Base-by-base conservation (phyloP, 2,113 vertebrate species). In the Mirounga angustirostris region DNA sequence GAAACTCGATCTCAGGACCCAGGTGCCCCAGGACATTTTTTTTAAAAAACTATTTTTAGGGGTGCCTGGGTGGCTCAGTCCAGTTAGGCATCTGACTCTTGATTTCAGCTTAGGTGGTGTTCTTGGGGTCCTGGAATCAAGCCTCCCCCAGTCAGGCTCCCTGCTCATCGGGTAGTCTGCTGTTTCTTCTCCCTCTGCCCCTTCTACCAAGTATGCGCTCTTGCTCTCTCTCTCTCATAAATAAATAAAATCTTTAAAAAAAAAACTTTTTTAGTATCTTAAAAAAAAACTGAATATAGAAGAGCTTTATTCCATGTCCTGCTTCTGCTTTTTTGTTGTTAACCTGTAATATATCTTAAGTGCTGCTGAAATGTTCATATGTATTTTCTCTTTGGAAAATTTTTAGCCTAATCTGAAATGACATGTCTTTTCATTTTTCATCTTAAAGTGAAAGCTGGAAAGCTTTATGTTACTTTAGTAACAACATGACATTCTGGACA, bases 391-490 rank as follows among this genome's bases (percentile, higher is more conserved):
- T 79, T 71, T 79, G 88, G 71, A 84, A 69, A 92, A 52, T 79
- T 80, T 24, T 82, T 76, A 84, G 15, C 46, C 46, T 74, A 24
- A 65, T 81, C n/a, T 78, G 65, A 80, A 89, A 73, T 58, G 54
- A 84, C 46, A 43, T 89, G 88, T 87, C 40, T 88, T 73, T 83
- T 56, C 40, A 43, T 36, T 78, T 95, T 93, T 94, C 19, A 40
- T 86, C 28, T 82, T 59, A 22, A 83, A 84, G 43, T 40, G 56
- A 82, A 61, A 91, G n/a, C 67, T 78, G 40, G n/a, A 30, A 71
- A 88, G 54, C 30, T 50, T 52, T 96, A n/a, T 67, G 43, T 59
- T 90, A 71, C 28, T 92, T 89, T 86, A 84, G 43, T 46, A 88
- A 81, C 54, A 89, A 78, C 52, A 69, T 76, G 10, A n/a, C 16